phyloP scores from a whole-genome alignment of 2,113 vertebrate species.

The Atrichornis clamosus region DNA sequence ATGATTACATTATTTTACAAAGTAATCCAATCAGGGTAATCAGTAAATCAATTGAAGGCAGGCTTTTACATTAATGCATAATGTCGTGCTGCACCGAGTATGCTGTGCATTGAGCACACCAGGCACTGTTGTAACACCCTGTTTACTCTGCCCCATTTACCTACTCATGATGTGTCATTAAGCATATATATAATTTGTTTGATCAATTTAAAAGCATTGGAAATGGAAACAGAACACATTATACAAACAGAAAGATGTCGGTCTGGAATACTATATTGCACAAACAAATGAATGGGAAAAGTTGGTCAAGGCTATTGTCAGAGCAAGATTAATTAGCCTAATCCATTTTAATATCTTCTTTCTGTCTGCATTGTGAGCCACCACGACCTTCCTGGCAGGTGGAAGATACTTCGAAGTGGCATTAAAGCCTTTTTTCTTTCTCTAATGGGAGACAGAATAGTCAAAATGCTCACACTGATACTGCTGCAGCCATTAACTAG shows the following conservation, averaged over 20 bases:
- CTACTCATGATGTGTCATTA: constrained; percentile 62
- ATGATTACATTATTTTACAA: constrained; percentile 69
- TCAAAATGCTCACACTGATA: constrained; percentile 70
- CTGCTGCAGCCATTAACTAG: constrained; percentile 69
- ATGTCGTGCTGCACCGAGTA: constrained; percentile 56
- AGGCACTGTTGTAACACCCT: constrained; percentile 67
- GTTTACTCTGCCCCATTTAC: constrained; percentile 62
- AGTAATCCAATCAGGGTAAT: constrained; percentile 78
- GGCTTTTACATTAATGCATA: constrained; percentile 59
- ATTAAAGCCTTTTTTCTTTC: constrained; percentile 63
- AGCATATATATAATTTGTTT: constrained; percentile 49
- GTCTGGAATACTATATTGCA: constrained; percentile 25
- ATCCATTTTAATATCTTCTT: constrained; percentile 85
- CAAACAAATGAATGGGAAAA: constrained; percentile 55
- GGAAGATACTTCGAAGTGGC: constrained; percentile 74
- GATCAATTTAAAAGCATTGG: constrained; percentile 55
- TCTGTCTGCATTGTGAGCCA: constrained; percentile 70
- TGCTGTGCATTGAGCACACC: constrained; percentile 63
- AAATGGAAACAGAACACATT: constrained; percentile 37
- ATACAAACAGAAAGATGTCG: constrained; percentile 53
- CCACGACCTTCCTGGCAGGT: constrained; percentile 79
- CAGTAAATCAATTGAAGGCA: constrained; percentile 73
- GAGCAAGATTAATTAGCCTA: constrained; percentile 83
- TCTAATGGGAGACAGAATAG: constrained; percentile 76
- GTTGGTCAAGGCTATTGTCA: constrained; percentile 69